Evolutionary conservation across 2,797 vertebrate species (phyloP).

Genomic region (Argentina silus): DNA sequence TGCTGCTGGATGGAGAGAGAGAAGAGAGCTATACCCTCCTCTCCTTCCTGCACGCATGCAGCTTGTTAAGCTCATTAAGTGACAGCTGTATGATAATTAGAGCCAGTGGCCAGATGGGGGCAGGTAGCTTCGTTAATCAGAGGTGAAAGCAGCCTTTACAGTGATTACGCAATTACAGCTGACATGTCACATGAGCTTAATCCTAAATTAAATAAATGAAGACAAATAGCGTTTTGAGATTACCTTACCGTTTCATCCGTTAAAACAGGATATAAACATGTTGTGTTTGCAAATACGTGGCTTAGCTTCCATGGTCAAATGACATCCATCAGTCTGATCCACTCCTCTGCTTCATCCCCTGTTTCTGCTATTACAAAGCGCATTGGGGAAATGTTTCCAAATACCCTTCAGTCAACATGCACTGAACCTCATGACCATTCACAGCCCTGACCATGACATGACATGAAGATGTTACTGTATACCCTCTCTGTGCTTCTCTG

Average conservation of each 20-base stretch:
- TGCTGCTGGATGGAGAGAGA: background rate
- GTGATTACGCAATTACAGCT: conserved; percentile 32
- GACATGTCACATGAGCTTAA: conserved; percentile 12
- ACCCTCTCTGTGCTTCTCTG: too few species aligned
- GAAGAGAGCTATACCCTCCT: conserved; percentile 1
- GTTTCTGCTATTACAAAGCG: background rate
- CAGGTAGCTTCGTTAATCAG: conserved; percentile 48
- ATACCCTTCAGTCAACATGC: too few species aligned
- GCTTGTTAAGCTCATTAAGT: conserved; percentile 19
- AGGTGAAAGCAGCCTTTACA: conserved; percentile 38
- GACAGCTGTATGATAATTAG: conserved; percentile 56
- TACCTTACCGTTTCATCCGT: conserved; percentile 26
- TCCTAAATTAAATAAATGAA: conserved; percentile 33
- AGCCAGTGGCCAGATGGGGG: conserved; percentile 39
- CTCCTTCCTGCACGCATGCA: conserved; percentile 18
- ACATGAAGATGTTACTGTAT: too few species aligned
- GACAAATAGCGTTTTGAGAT: conserved; percentile 22
- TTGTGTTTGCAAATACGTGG: background rate
- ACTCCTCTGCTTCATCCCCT: background rate
- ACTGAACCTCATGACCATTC: too few species aligned
- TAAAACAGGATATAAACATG: background rate
- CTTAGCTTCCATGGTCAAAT: background rate
- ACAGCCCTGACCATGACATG: too few species aligned
- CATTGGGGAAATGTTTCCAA: background rate
- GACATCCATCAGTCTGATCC: background rate